Conservation (phyloP, 2,888 invertebrate genomes). For the Rhagium mordax region DNA sequence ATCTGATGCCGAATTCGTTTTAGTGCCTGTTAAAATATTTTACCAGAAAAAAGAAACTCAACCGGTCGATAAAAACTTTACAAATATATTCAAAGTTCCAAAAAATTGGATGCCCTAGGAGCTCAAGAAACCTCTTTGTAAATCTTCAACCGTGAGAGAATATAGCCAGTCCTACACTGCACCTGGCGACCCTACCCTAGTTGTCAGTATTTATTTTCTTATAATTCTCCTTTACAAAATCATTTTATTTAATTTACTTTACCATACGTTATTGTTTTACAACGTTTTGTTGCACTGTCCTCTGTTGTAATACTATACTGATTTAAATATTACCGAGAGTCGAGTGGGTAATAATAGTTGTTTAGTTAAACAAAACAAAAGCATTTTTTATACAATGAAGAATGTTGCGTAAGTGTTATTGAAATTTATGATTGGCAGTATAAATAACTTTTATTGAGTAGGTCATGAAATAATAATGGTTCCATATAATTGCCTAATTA, state of each 20-base stretch:
- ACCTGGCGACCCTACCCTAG: neutral
- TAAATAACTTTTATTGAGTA: constrained; percentile 36
- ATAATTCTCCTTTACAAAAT: neutral
- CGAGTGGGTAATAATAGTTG: constrained; percentile 31
- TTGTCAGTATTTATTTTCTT: neutral
- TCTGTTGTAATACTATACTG: constrained; percentile 26
- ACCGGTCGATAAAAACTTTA: too few species aligned
- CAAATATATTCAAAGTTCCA: too few species aligned
- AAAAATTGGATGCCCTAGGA: too few species aligned
- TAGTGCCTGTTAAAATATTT: too few species aligned
- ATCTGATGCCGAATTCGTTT: too few species aligned
- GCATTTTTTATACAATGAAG: constrained; percentile 20
- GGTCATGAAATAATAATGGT: constrained; percentile 34
- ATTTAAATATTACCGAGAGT: constrained; percentile 26
- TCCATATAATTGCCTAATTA: constrained; percentile 30
- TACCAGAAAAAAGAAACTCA: too few species aligned
- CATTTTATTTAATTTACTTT: neutral
- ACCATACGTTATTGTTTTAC: constrained; percentile 9
- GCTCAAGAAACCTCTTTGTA: too few species aligned
- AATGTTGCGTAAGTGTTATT: constrained; percentile 32
- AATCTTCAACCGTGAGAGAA: too few species aligned
- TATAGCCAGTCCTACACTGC: too few species aligned
- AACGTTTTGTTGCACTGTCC: neutral
- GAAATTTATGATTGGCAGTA: constrained; percentile 37
- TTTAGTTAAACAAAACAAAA: constrained; percentile 28